Evolutionary conservation across 2,113 vertebrate genomes (phyloP), one percentile per base, ranked within the genome.

Genomic region (Ivindomyrus marchei): DNA sequence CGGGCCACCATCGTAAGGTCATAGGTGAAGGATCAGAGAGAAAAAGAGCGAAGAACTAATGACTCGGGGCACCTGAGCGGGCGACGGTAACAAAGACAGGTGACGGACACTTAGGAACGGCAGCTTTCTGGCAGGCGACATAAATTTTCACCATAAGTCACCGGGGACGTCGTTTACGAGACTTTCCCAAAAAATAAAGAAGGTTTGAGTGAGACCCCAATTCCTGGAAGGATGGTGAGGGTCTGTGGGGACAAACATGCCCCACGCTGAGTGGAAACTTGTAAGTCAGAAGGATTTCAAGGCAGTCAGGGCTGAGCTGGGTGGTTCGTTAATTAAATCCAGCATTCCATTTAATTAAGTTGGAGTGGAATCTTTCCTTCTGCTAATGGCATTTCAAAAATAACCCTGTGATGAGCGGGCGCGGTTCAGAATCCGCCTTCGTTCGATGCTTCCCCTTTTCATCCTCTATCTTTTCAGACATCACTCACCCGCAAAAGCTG

Each of bases 281-380:
- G n/a, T 11, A 21, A 50, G 85, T 47, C 56, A 66, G 42, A 21
- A 24, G 87, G 85, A 56, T 90, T 58, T 50, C 2, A 42, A 52
- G 45, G 62, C 19, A 86, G 47, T 31, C 46, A 42, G 36, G 53
- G 19, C 42, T 85, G 46, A 8, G 21, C 4, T 9, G 56, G 62
- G 31, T 80, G 46, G 24, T 90, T 74, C 19, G 49, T 88, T 91
- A 88, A 88, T 42, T 77, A 90, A 90, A 42, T 62, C 52, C 70
- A 19, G 42, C 62, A 39, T 88, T 85, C 77, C 56, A 77, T 88
- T 86, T 90, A 92, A 91, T 91, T 90, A 89, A 39, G 46, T 88
- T 70, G 86, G 62, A 74, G 52, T 50, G 85, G 74, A 89, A 88
- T 85, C 52, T 87, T 62, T 89, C 17, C 53, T 50, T 46, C 52